Percentiles rank a stretch among this genome's conserved stretches.
phyloP scores from a whole-genome alignment of 2,888 invertebrate species.

The Drosophila birchii region DNA sequence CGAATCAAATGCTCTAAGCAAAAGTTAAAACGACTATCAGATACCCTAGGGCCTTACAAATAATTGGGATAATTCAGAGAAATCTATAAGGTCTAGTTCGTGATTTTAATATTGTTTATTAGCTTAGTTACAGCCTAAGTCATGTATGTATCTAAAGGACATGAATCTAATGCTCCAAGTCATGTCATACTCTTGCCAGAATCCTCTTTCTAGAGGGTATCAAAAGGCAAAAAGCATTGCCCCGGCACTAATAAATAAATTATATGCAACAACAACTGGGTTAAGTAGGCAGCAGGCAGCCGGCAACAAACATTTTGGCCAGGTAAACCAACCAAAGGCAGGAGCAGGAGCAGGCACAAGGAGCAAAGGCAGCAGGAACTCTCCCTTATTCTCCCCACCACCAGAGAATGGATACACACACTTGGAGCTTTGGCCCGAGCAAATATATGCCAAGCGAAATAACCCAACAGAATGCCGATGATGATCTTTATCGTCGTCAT shows the following conservation, averaged over 20 bases:
- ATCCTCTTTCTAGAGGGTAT: background rate
- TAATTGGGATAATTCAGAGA: background rate
- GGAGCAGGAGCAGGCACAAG: background rate
- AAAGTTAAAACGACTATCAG: background rate
- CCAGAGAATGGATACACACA: constrained; percentile 22
- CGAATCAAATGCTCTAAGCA: constrained; percentile 29
- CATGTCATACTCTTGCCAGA: too few species aligned
- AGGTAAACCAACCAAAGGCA: constrained; percentile 15
- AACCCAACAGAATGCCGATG: constrained; percentile 31
- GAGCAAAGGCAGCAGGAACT: constrained; percentile 25
- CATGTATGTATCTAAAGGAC: too few species aligned
- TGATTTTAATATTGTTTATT: background rate
- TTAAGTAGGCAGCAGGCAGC: constrained; percentile 33
- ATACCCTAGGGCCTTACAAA: constrained; percentile 29
- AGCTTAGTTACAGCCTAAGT: background rate
- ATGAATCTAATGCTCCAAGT: too few species aligned
- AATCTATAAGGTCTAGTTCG: background rate
- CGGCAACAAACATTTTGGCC: constrained; percentile 25
- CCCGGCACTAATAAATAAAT: constrained; percentile 69
- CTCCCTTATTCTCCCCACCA: background rate
- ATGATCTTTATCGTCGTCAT: constrained; percentile 34
- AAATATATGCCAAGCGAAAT: constrained; percentile 27
- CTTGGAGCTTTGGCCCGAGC: background rate
- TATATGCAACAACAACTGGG: constrained; percentile 57
- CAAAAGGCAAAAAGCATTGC: constrained; percentile 50